Base-by-base conservation (phyloP, 2,113 vertebrate genomes). In the Meriones unguiculatus region DNA sequence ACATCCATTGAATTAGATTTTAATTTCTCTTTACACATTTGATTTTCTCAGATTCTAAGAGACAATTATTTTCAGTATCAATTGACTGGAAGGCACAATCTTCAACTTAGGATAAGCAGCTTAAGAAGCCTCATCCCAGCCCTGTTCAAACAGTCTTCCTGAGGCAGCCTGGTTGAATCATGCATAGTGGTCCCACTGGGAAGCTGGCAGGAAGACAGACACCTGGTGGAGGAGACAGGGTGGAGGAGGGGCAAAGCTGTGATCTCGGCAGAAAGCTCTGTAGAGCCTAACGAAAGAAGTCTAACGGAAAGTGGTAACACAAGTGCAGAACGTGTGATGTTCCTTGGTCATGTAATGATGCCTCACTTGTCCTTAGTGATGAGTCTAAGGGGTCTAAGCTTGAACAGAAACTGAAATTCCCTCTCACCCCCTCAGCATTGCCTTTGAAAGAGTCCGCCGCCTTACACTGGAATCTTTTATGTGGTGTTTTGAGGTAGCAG, bases 1-100 rank as follows among this genome's bases (percentile, higher is more conserved):
- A 92, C 96, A 97, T 95, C 90, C n/a, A 94, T 98, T 98, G 98
- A 98, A 98, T 98, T 98, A 98, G 95, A 98, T 97, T 98, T 98
- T 98, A 97, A 98, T 98, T 98, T 94, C 98, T 98, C 96, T 97
- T 98, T 98, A 98, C 95, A 97, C 89, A 97, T 97, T 85, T 96
- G 95, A 97, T 95, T 96, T 98, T 98, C 97, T 94, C 95, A 98
- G 95, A 97, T 98, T 97, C 97, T 93, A 95, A 97, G 93, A 96
- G 97, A 97, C 97, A 98, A 98, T 98, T 98, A 98, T 98, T 98
- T 98, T 97, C 97, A 93, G 70, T 97, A 98, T 97, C 97, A 98
- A 91, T 96, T 97, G 98, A 98, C 97, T 96, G 95, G 97, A 92
- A 98, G 94, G 82, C 98, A 97, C 87, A 98, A 97, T 97, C 97